Conservation (phyloP, 1,140 invertebrate species). For the Lutraria rhynchaena region DNA sequence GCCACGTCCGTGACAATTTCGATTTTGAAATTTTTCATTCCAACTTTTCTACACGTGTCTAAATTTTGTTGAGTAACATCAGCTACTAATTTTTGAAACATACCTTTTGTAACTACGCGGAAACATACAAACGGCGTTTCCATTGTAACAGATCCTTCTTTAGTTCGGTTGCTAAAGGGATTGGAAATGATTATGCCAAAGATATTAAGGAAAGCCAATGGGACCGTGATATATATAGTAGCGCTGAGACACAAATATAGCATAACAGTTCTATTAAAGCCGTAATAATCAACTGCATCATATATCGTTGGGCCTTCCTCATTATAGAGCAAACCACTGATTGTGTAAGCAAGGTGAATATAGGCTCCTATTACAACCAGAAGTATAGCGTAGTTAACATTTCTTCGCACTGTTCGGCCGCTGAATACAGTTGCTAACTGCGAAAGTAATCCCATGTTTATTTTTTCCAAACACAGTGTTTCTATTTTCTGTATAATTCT, state of each 20-base stretch:
- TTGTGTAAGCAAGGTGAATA: not conserved
- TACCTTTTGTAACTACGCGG: conserved; percentile 95
- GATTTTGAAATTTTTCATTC: conserved; percentile 97
- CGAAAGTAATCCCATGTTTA: too few species aligned
- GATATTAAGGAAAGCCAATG: not conserved
- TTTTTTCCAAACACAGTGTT: too few species aligned
- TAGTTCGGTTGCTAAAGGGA: conserved; percentile 93
- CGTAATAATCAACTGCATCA: not conserved
- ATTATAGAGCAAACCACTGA: not conserved
- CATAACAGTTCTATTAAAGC: not conserved
- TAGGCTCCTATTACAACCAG: not conserved
- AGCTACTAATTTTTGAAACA: conserved; percentile 94
- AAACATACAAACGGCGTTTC: conserved; percentile 97
- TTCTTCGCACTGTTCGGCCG: too few species aligned
- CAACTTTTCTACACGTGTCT: conserved; percentile 93
- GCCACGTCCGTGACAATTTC: conserved; percentile 98
- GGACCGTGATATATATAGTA: not conserved
- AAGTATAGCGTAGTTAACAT: not conserved
- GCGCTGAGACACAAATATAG: not conserved
- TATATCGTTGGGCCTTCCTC: not conserved
- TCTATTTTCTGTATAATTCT: too few species aligned
- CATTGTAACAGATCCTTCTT: conserved; percentile 93
- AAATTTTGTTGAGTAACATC: conserved; percentile 94
- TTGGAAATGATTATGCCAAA: conserved; percentile 87
- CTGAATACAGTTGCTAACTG: too few species aligned